A percentile compares a stretch with the other conserved stretches of the same genome.
Conservation (phyloP, 2,113 vertebrate genomes). For the Barnardius zonarius region DNA sequence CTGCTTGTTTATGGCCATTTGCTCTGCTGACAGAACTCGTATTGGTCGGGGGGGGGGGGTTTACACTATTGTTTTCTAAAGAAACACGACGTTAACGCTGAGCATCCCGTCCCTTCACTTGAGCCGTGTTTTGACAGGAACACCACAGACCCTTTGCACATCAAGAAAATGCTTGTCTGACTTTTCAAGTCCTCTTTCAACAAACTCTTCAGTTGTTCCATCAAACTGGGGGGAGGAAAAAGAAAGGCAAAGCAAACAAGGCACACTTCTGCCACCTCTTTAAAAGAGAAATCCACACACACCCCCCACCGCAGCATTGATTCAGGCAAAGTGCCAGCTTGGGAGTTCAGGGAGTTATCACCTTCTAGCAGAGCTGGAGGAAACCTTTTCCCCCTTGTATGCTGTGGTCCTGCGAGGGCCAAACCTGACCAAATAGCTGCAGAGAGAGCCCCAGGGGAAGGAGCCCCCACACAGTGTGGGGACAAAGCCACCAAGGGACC, state of each 20-base stretch:
- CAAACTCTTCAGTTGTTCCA: background rate
- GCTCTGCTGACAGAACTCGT: background rate
- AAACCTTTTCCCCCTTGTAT: background rate
- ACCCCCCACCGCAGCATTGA: background rate
- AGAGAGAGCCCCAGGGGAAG: background rate
- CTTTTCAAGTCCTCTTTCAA: background rate
- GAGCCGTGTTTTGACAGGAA: background rate
- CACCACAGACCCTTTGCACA: background rate
- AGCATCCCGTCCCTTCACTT: background rate
- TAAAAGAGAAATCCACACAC: background rate
- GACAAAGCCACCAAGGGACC: background rate
- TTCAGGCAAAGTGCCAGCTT: background rate
- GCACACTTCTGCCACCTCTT: background rate
- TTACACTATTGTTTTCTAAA: background rate
- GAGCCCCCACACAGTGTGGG: fast-evolving
- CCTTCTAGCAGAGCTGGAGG: background rate
- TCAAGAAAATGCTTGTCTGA: background rate
- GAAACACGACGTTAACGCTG: background rate
- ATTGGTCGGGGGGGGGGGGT: fast-evolving
- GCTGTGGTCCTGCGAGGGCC: fast-evolving
- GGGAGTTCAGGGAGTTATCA: background rate
- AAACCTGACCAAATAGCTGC: background rate
- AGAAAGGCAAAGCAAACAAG: background rate
- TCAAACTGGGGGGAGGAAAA: background rate
- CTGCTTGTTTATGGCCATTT: background rate